Conservation (phyloP, 2,888 invertebrate genomes). For the Aphidoletes aphidimyza region DNA sequence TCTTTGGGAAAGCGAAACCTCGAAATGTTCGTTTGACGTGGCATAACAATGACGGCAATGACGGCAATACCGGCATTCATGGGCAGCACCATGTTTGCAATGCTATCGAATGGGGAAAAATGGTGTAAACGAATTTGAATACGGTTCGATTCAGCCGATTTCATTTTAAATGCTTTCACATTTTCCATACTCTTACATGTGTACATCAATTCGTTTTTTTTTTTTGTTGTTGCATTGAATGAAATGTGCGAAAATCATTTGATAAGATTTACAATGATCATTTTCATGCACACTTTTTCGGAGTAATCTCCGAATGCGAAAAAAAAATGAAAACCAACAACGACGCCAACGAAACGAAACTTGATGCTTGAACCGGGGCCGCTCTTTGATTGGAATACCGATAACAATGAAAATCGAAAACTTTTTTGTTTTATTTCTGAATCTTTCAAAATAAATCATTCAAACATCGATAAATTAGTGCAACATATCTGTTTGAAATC, state of each 20-base stretch:
- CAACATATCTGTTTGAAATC: neutral
- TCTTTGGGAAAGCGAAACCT: neutral
- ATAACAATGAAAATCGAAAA: conserved; percentile 18
- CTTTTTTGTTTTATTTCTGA: neutral
- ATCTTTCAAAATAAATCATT: conserved; percentile 21
- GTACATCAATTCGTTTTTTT: no score
- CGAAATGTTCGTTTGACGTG: no score
- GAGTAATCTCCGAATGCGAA: no score
- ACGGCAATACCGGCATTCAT: no score
- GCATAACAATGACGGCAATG: no score
- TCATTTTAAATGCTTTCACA: neutral
- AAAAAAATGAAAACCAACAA: no score
- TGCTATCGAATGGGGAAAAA: neutral
- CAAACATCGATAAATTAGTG: neutral
- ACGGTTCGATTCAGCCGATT: conserved; percentile 40
- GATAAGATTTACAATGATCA: conserved; percentile 28
- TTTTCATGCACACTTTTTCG: neutral
- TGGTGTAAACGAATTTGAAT: conserved; percentile 18
- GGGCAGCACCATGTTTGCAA: no score
- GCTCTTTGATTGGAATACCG: neutral
- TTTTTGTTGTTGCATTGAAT: neutral
- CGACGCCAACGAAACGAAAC: neutral
- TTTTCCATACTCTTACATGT: neutral
- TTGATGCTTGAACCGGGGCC: neutral
- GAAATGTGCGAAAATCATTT: neutral